phyloP scores from a whole-genome alignment of 1,140 invertebrate species.

The Drosophila orena region DNA sequence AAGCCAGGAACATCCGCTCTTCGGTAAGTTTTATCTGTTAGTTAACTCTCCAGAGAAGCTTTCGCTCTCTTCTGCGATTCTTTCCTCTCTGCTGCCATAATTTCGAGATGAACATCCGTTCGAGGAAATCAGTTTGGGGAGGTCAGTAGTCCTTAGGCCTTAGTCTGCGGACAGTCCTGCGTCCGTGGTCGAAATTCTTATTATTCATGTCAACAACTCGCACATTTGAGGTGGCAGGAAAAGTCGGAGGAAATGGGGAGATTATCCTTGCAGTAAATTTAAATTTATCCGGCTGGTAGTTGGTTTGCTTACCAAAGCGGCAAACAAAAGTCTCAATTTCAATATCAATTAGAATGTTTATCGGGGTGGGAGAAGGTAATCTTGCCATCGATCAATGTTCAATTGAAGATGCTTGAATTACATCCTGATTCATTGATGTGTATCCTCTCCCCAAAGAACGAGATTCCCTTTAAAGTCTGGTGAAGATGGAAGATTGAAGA shows the following conservation, averaged over 20 bases:
- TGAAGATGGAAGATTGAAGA: slow-evolving; percentile 37
- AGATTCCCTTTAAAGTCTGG: slow-evolving; percentile 24
- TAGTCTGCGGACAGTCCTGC: slow-evolving; percentile 19
- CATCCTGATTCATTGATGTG: slow-evolving; percentile 14
- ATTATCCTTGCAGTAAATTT: slow-evolving; percentile 17
- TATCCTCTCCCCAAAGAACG: slow-evolving; percentile 1
- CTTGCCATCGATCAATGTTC: slow-evolving; percentile 36
- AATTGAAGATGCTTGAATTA: slow-evolving; percentile 8
- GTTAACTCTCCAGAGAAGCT: slow-evolving; percentile 34
- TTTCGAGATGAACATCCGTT: slow-evolving; percentile 14
- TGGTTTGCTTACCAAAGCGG: background rate
- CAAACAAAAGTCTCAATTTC: slow-evolving; percentile 49
- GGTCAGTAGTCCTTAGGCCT: slow-evolving; percentile 23
- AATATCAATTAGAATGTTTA: slow-evolving; percentile 45
- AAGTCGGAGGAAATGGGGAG: background rate
- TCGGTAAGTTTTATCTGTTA: slow-evolving; percentile 1
- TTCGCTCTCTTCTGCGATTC: slow-evolving; percentile 13
- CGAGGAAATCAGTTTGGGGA: slow-evolving; percentile 10
- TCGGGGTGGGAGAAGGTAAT: slow-evolving; percentile 2
- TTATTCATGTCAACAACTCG: slow-evolving; percentile 50
- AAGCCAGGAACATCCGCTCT: slow-evolving; percentile 25
- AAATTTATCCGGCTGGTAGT: slow-evolving; percentile 32
- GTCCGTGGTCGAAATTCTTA: slow-evolving; percentile 39
- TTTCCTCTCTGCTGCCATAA: slow-evolving; percentile 44
- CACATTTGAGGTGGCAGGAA: slow-evolving; percentile 19